Evolutionary conservation across 1,140 invertebrate species (phyloP).

Genomic region (Diachasmimorpha longicaudata): DNA sequence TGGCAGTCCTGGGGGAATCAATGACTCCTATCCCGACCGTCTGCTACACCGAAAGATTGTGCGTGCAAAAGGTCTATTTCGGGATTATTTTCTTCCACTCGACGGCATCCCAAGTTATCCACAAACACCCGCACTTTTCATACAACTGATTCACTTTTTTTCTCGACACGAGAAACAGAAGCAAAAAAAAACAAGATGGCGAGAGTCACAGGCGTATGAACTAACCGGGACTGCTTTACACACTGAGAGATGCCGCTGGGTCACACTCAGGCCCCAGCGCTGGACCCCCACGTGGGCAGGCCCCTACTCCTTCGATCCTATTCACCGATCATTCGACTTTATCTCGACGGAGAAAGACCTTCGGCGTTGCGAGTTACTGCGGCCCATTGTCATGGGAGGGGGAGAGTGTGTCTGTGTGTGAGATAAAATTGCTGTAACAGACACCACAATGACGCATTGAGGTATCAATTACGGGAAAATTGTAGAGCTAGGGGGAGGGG

Average conservation of each 20-base stretch:
- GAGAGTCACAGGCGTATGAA: not conserved
- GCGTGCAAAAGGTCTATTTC: not conserved
- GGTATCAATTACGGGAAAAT: too few species aligned
- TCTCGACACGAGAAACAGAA: not conserved
- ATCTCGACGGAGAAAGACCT: too few species aligned
- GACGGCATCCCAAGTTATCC: not conserved
- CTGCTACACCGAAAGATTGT: not conserved
- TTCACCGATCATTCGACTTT: not conserved
- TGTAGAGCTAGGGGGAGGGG: too few species aligned
- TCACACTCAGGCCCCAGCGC: not conserved
- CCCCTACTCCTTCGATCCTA: not conserved
- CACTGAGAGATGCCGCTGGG: not conserved
- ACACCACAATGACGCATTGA: too few species aligned
- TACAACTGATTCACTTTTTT: too few species aligned
- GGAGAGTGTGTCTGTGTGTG: too few species aligned
- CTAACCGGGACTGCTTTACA: not conserved
- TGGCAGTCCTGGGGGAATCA: not conserved
- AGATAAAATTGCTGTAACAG: too few species aligned
- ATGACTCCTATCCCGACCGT: not conserved
- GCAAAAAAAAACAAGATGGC: not conserved
- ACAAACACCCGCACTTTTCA: not conserved
- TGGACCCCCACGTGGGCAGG: constrained; percentile 5
- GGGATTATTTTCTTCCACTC: not conserved
- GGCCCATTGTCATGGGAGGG: too few species aligned
- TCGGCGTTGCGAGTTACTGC: too few species aligned